Base-by-base conservation (phyloP, 2,888 invertebrate species). In the Archips crataeganus region DNA sequence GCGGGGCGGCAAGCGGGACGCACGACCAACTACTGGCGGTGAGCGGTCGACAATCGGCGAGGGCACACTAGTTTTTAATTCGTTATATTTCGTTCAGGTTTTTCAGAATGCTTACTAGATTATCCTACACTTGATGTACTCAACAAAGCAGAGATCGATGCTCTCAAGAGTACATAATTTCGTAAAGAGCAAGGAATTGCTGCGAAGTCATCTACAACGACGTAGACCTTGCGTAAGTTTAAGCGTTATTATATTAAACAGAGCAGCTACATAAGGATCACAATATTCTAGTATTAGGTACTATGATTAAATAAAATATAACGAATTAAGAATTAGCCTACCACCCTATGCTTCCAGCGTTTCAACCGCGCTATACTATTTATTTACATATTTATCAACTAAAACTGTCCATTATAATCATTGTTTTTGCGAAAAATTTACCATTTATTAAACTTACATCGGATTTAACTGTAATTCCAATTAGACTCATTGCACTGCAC, bases 41-140 rank as follows among this genome's bases (percentile, higher is more conserved):
- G 32, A 51, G 54, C 62, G 71, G 64, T 64, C 60, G 67, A 59
- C 49, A 15, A 6, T 2, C 3, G 54, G 39, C 39, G 15, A 23
- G 23, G 54, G 54, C 8, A 54, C 54, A 23, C 54, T 23, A 1
- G 0, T 13, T 11, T 49, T 49, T 49, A 49, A 49, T 49, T 49
- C 49, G 49, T 49, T 49, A 49, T 4, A 49, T 13, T 49, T 49
- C 5, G n/a, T 49, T 11, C 5, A 5, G n/a, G 6, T 36, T 39
- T 36, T 39, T 39, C 4, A 6, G 39, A 23, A 23, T 23, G 23
- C 23, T 23, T 39, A 39, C 39, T 39, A 39, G 39, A 49, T n/a
- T 49, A 49, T 49, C 45, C n/a, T 3, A 49, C 3, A 5, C 49
- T 49, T n/a, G 49, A 4, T 49, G 13, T 3, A 49, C n/a, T 49